Base-by-base conservation (phyloP, 1,140 invertebrate species). In the Formica exsecta region DNA sequence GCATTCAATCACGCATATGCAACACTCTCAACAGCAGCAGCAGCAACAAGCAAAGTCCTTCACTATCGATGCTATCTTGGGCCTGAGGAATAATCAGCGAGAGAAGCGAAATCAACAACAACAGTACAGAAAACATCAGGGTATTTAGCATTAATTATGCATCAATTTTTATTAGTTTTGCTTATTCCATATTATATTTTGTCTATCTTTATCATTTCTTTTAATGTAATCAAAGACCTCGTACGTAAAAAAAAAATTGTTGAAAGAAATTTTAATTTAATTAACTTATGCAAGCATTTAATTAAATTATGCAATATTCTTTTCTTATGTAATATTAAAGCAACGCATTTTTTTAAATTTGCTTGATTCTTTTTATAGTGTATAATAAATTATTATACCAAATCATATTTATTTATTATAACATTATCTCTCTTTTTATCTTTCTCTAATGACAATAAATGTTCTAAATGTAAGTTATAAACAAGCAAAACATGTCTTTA, bases 41-140 rank as follows among this genome's bases (percentile, higher is more conserved):
- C 94, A 95, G 70, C 94, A 94, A 22, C 95, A 95, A 66, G 91
- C 93, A 38, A 97, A 97, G 91, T 97, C 97, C 2, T 98, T 98
- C 91, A 98, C 97, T 25, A 98, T 98, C 90, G 97, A 97, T 86
- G 97, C 97, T 22, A 98, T 98, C 90, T 95, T 98, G n/a, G 97
- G 97, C 8, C 94, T 97, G 70, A 96, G 96, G 41, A 94, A 90
- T 61, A 93, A 92, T 66, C 93, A 94, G 25, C 91, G 93, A 44
- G 95, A 95, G 38, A 95, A 95, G 62, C 93, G 90, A 3, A 61
- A 48, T 11, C 90, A 90, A 19, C 94, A 94, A 36, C 94, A 93
- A 25, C 86, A 92, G 11, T 94, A 92, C 66, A 92, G 93, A 29
- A 95, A 95, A 74, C 92, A 94, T 64, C 93, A 94, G 77, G 93